Percentiles rank a stretch among this genome's conserved stretches.
phyloP scores from a whole-genome alignment of 1,140 invertebrate genomes.

The Drosophila melanica region DNA sequence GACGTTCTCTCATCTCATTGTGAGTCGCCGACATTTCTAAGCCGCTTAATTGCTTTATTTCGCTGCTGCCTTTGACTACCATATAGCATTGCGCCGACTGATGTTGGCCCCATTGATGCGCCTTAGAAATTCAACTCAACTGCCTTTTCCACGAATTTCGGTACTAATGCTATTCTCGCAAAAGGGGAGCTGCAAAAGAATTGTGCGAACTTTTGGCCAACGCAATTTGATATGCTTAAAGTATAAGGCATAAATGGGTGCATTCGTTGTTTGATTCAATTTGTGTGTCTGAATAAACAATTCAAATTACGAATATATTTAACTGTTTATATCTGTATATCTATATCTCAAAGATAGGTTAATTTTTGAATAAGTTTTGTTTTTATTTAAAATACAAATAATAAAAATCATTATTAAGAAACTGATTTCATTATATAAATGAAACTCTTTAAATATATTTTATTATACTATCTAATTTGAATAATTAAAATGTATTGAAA shows the following conservation, averaged over 20 bases:
- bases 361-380: not conserved
- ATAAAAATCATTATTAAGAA: no score
- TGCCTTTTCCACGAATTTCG: slow-evolving; percentile 67
- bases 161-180: slow-evolving; percentile 46
- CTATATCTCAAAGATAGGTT: no score
- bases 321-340: no score
- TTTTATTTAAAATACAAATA: no score
- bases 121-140: slow-evolving; percentile 49
- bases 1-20: slow-evolving; percentile 38
- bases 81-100: not conserved
- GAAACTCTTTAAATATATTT: no score
- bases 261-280: not conserved
- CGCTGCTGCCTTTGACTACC: slow-evolving; percentile 58
- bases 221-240: slow-evolving; percentile 13
- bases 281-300: not conserved
- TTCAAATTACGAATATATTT: no score
- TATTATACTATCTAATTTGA: no score
- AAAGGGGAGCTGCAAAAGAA: slow-evolving; percentile 15
- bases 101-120: not conserved
- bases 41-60: slow-evolving; percentile 82
- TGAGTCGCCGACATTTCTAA: slow-evolving; percentile 75
- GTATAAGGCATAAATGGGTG: not conserved
- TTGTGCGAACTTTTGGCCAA: slow-evolving; percentile 34
- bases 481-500: no score
- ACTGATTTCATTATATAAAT: no score